A percentile compares a stretch with the other conserved stretches of the same genome.
Conservation (phyloP, 2,113 vertebrate genomes). For the Atrichornis clamosus region DNA sequence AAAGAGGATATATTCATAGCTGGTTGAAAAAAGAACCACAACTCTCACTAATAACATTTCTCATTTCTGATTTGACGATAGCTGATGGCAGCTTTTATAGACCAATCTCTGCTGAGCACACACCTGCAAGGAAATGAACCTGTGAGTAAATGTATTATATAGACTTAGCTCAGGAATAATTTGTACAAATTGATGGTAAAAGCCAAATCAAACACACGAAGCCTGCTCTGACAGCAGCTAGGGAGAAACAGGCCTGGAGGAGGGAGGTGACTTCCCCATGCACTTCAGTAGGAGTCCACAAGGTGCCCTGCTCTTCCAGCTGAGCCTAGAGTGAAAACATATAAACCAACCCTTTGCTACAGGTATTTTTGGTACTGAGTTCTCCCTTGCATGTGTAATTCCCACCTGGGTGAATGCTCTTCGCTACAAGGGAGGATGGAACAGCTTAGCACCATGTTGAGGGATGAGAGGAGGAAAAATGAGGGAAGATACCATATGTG, state of each 20-base stretch:
- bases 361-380: background rate
- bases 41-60: slow-evolving; percentile 22
- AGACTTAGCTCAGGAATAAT: background rate
- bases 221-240: background rate
- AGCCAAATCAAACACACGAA: background rate
- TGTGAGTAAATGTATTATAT: background rate
- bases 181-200: background rate
- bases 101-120: background rate
- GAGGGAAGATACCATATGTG: background rate
- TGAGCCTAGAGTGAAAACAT: background rate
- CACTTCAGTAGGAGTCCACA: background rate
- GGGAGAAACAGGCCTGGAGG: background rate
- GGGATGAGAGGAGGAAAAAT: background rate
- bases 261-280: background rate
- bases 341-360: background rate
- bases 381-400: background rate
- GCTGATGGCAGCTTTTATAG: slow-evolving; percentile 17
- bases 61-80: background rate
- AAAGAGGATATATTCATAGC: background rate
- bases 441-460: background rate
- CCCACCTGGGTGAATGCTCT: background rate
- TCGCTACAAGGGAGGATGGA: background rate
- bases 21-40: background rate
- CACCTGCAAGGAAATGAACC: slow-evolving; percentile 13
- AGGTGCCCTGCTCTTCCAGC: background rate